These are phyloP conservation scores for Iselma pallidipennis DNA, from an alignment of 2,888 invertebrate species.

Conservation along the genomic window DNA sequence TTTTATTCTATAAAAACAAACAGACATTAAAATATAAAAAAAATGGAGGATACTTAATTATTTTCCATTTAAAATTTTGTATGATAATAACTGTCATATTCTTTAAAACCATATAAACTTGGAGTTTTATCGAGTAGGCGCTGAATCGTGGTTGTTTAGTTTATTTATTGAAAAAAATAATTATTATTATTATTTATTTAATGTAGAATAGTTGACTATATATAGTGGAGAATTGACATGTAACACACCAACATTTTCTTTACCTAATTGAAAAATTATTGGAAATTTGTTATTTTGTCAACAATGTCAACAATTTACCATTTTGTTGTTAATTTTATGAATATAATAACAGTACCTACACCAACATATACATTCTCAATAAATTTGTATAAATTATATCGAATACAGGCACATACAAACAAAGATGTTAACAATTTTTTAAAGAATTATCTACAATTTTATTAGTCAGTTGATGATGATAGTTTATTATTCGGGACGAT, in stretches of 20 bases:
- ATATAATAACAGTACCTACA: not conserved
- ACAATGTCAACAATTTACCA: not conserved
- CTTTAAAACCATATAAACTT: constrained; percentile 30
- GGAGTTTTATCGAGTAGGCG: constrained; percentile 22
- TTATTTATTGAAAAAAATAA: not conserved
- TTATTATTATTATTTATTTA: no score
- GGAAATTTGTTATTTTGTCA: not conserved
- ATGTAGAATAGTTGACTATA: not conserved
- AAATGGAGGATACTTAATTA: constrained; percentile 28
- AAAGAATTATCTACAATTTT: no score
- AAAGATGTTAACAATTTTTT: not conserved
- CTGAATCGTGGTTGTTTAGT: not conserved
- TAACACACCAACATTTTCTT: not conserved
- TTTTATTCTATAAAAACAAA: constrained; percentile 1
- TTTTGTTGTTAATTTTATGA: not conserved
- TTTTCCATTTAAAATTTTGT: constrained; percentile 24
- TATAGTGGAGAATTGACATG: not conserved
- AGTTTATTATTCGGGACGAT: not conserved
- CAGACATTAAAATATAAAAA: constrained; percentile 14
- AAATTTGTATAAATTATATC: not conserved
- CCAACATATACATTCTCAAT: not conserved
- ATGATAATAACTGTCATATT: constrained; percentile 27
- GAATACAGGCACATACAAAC: not conserved
- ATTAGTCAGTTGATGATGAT: not conserved
- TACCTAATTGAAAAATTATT: not conserved